Evolutionary conservation across 1,140 invertebrate genomes (phyloP), one percentile per base, ranked within the genome.

Genomic region (Micrasema minimum): DNA sequence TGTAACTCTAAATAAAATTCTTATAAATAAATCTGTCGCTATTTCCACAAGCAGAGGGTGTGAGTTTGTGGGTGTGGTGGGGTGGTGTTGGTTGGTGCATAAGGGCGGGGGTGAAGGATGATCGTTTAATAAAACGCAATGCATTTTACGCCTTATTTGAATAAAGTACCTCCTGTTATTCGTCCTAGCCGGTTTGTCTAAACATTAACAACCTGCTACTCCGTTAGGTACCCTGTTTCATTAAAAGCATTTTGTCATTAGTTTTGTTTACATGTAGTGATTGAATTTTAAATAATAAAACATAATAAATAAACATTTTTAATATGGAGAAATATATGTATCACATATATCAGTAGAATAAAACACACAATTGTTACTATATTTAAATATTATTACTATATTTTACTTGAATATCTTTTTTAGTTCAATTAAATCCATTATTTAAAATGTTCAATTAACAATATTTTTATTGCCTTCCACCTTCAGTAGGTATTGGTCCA

Each of bases 81-180:
- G 31, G 1, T 11, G 55, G 14, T 16, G n/a, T 22, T 57, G 11
- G 6, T 12, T 6, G 16, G 23, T n/a, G 1, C 12, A 3, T 20
- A 2, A 23, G 0, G 22, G 16, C 16, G 59, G 59, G 59, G 43
- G 51, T 18, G 64, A 72, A 38, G 65, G 70, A 53, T 72, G 64
- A 72, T 72, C 65, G 70, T 67, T 72, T 72, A 72, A 72, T 72
- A 72, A 72, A 67, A 72, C 64, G 70, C 53, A 72, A 66, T 72
- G 59, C 70, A 66, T 66, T 67, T 69, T 72, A 67, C 65, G 64
- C 70, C 65, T 66, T 62, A 72, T 72, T 72, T 72, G 65, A 66
- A 72, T 72, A 72, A 61, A 26, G 59, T 64, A 50, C 41, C 22
- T 45, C 43, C 20, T 26, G 43, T 46, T 43, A 64, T 53, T 48